These are phyloP conservation scores for Orchestes rusci DNA, from an alignment of 2,888 invertebrate species.

Conservation along the genomic window DNA sequence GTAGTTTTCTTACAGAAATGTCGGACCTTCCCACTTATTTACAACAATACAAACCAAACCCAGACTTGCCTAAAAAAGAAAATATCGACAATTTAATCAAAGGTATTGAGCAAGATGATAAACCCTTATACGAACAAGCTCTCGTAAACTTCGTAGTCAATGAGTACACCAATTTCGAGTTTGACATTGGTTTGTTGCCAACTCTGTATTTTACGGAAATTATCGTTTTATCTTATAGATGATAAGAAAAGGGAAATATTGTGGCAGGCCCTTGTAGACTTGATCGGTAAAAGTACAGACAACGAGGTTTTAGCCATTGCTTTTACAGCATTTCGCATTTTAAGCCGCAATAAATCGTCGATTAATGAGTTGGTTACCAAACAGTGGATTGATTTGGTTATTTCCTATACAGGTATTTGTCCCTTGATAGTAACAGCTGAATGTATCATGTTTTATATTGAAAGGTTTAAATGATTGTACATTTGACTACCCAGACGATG, in stretches of 20 bases:
- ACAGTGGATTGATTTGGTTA: constrained; percentile 60
- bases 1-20: too few relatives aligned
- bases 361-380: constrained; percentile 61
- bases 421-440: not conserved
- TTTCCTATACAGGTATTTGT: constrained; percentile 35
- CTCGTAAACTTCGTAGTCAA: constrained; percentile 21
- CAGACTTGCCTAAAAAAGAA: constrained; percentile 10
- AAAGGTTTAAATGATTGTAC: constrained; percentile 47
- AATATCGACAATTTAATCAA: constrained; percentile 22
- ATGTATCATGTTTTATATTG: not conserved
- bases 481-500: constrained; percentile 42
- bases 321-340: constrained; percentile 56
- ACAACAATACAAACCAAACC: constrained; percentile 20
- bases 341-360: constrained; percentile 70
- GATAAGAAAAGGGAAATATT: constrained; percentile 48
- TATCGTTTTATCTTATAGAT: too few relatives aligned
- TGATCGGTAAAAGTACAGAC: constrained; percentile 47
- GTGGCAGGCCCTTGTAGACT: constrained; percentile 56
- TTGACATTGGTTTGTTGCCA: too few relatives aligned
- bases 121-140: constrained; percentile 20
- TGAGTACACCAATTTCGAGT: constrained; percentile 18
- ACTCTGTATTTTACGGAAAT: too few relatives aligned
- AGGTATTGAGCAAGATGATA: constrained; percentile 18
- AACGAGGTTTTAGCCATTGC: constrained; percentile 48
- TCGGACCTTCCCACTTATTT: constrained; percentile 14